Base-by-base conservation (phyloP, 2,797 vertebrate genomes). In the Catamblyrhynchus diadema region DNA sequence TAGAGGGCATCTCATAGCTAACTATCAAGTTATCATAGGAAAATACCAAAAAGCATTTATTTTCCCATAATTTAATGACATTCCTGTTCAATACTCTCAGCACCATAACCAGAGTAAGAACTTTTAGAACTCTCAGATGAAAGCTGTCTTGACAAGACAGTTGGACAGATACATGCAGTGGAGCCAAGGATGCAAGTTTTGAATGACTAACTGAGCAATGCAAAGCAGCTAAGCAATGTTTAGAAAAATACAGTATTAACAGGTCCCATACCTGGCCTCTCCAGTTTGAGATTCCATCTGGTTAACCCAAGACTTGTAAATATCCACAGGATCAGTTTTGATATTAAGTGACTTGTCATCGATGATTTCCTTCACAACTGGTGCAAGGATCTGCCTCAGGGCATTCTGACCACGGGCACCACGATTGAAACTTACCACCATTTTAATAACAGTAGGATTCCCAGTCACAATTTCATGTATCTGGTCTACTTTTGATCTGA, bases 281-380 rank as follows among this genome's bases (percentile, higher is more conserved):
- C 99, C 99, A 0, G 99, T 99, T 93, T 99, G 99, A n/a, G 98
- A 98, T 95, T 99, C 99, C 99, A 99, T 99, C 97, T 99, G 99
- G 97, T 99, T 99, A 56, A 99, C 99, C 99, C 99, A 99, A 78
- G 99, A 98, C 96, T 99, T 99, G 95, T 99, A 99, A 92, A 99
- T 99, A 96, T 99, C 99, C 96, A 99, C 99, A 0, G 99, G 99
- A 96, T 99, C 99, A 0, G 99, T 99, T 97, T 99, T 99, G 97
- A 99, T 99, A 97, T 99, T 99, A 70, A 99, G 98, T 9, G 98
- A 94, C 79, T 99, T 99, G 98, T 99, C 99, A 9, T 99, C 99
- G 97, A 99, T 99, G 93, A 99, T 99, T 97, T 99, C 99, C 95
- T 99, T 99, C 94, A 99, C 99, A 2, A 99, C 99, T 0, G 99